Conservation (phyloP, 2,113 vertebrate genomes). For the Beaufortia kweichowensis region DNA sequence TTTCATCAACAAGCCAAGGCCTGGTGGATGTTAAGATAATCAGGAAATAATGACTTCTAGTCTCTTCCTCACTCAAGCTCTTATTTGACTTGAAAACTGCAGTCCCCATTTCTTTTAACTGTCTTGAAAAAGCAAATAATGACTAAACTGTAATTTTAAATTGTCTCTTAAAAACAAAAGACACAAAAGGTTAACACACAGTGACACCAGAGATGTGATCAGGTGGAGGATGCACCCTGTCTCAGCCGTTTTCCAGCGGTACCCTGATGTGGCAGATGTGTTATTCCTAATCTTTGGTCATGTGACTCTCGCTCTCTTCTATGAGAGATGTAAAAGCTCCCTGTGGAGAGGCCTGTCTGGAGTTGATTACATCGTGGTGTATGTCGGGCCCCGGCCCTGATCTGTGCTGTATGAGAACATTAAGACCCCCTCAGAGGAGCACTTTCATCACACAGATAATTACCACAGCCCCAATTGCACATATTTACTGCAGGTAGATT, state of each 20-base stretch:
- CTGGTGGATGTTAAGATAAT: too few relatives aligned
- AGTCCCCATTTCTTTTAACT: too few relatives aligned
- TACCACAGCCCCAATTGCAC: slow-evolving; percentile 29
- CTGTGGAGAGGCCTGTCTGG: slow-evolving; percentile 47
- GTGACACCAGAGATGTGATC: slow-evolving; percentile 38
- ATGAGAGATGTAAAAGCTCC: slow-evolving; percentile 38
- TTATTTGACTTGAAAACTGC: too few relatives aligned
- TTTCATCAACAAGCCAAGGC: too few relatives aligned
- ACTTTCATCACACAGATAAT: slow-evolving; percentile 52
- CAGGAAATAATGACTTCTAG: too few relatives aligned
- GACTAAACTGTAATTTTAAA: not conserved
- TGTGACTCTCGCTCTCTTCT: slow-evolving; percentile 2
- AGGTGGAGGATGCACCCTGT: slow-evolving; percentile 15
- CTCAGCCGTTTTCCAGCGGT: not conserved
- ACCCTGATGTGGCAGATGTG: slow-evolving; percentile 18
- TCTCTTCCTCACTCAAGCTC: too few relatives aligned
- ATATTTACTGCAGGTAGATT: slow-evolving; percentile 41
- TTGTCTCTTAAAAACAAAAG: not conserved
- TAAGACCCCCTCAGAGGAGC: slow-evolving; percentile 46
- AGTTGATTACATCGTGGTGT: slow-evolving; percentile 55
- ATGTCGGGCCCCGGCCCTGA: slow-evolving; percentile 23
- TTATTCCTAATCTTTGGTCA: slow-evolving; percentile 39
- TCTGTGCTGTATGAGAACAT: slow-evolving; percentile 37
- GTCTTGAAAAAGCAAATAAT: too few relatives aligned
- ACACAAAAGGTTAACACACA: slow-evolving; percentile 23